These are phyloP conservation scores for Myotis brandtii DNA, from an alignment of 2,113 vertebrate species.

Conservation along the genomic window DNA sequence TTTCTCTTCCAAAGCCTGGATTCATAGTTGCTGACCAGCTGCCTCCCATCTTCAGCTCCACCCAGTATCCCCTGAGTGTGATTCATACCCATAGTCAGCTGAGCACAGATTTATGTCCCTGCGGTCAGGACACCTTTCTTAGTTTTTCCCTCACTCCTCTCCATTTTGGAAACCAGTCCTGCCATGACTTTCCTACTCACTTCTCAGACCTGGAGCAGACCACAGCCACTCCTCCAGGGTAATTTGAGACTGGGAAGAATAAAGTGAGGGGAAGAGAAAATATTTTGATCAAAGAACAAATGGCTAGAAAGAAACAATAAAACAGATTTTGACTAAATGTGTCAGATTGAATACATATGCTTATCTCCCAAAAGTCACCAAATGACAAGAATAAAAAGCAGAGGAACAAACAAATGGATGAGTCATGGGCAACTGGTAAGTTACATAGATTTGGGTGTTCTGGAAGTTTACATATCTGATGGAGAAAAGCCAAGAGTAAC, in stretches of 20 bases:
- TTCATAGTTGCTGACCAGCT: neutral
- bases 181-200: neutral
- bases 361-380: neutral
- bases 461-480: neutral
- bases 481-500: neutral
- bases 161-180: neutral
- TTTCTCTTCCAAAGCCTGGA: neutral
- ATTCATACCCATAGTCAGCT: neutral
- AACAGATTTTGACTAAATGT: constrained; percentile 30
- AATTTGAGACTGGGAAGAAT: neutral
- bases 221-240: neutral
- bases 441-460: neutral
- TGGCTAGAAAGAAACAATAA: neutral
- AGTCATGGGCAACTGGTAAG: neutral
- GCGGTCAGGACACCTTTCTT: neutral
- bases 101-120: neutral
- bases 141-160: neutral
- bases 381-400: neutral
- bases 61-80: neutral
- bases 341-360: neutral
- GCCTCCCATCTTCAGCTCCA: neutral
- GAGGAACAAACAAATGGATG: neutral
- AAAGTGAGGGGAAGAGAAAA: neutral
- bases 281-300: neutral
- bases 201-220: neutral